Evolutionary conservation across 2,797 vertebrate species (phyloP).

Genomic region (Argya squamiceps): DNA sequence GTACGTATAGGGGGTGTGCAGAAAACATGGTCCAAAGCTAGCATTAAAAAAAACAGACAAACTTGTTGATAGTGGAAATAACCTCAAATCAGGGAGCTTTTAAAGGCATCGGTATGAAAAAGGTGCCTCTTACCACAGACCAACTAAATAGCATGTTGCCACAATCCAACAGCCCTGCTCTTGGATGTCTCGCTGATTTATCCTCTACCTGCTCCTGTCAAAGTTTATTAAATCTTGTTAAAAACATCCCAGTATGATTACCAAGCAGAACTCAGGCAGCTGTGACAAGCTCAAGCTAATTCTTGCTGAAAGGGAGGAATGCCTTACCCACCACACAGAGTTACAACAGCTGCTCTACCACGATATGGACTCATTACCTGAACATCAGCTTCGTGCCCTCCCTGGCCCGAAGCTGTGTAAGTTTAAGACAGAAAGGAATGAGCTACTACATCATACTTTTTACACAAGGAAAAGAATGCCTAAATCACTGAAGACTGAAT

Average conservation of each 20-base stretch:
- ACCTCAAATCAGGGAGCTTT: background rate
- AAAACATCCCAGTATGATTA: background rate
- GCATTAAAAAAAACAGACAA: background rate
- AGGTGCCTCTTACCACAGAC: background rate
- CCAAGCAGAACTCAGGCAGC: background rate
- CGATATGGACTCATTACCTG: rapidly evolving
- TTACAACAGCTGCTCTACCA: background rate
- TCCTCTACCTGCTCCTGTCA: background rate
- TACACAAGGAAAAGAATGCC: background rate
- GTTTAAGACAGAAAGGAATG: background rate
- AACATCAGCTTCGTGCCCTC: background rate
- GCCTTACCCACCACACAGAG: background rate
- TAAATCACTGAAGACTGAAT: background rate
- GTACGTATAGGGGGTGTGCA: background rate
- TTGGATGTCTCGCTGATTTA: background rate
- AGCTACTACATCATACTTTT: background rate
- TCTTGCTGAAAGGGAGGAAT: background rate
- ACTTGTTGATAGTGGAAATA: background rate
- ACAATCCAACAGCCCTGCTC: background rate
- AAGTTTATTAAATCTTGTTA: background rate
- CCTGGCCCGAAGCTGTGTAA: background rate
- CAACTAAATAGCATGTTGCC: background rate
- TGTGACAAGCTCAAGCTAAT: background rate
- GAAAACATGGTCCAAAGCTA: background rate
- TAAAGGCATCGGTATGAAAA: background rate